Percentiles rank a stretch among this genome's conserved stretches.
These are phyloP conservation scores for Argyresthia goedartella DNA, from an alignment of 2,888 invertebrate genomes.

Conservation along the genomic window DNA sequence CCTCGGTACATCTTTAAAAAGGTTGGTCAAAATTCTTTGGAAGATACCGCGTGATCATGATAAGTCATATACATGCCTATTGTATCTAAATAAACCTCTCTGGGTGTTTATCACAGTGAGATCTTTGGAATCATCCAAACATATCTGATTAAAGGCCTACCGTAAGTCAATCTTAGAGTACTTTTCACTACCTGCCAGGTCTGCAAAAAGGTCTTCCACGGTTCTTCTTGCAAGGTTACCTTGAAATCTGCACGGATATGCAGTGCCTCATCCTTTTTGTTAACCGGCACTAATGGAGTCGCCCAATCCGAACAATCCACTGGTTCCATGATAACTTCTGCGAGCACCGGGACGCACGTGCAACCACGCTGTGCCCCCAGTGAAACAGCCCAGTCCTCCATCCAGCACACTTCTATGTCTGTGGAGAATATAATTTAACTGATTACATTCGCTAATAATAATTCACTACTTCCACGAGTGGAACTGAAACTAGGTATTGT, in stretches of 20 bases:
- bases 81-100: background rate
- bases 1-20: background rate
- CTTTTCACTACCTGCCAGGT: background rate
- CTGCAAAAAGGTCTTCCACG: constrained; percentile 3
- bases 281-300: constrained; percentile 14
- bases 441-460: background rate
- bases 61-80: background rate
- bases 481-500: background rate
- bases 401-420: background rate
- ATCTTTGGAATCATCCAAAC: background rate
- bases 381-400: background rate
- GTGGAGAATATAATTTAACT: background rate
- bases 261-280: constrained; percentile 6
- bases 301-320: constrained; percentile 12
- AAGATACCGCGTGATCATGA: background rate
- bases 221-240: constrained; percentile 6
- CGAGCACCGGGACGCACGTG: background rate
- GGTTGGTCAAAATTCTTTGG: background rate
- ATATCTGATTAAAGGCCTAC: background rate
- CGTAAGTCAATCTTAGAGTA: background rate
- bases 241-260: constrained; percentile 8
- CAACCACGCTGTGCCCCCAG: too few species aligned
- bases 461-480: background rate
- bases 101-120: background rate
- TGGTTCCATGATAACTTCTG: background rate